phyloP scores from a whole-genome alignment of 2,888 invertebrate genomes.

The Artemia sinica region DNA sequence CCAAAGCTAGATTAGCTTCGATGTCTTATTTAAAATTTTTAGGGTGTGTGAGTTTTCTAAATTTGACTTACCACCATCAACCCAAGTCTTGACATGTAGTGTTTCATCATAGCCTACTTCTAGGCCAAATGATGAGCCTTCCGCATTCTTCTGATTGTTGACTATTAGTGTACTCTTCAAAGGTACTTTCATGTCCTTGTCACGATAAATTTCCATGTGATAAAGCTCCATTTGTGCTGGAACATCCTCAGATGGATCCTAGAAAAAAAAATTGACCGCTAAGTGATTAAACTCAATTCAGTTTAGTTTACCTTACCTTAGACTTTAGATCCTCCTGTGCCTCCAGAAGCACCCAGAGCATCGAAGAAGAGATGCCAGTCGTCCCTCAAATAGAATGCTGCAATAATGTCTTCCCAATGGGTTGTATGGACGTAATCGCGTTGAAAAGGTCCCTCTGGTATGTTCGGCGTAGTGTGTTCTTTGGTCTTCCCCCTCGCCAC shows the following conservation, averaged over 20 bases:
- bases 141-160: constrained; percentile 7
- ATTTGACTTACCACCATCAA: constrained; percentile 27
- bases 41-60: not conserved
- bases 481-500: too few species aligned
- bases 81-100: constrained; percentile 27
- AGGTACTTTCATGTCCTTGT: constrained; percentile 24
- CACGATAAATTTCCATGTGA: constrained; percentile 26
- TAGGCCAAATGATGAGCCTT: constrained; percentile 23
- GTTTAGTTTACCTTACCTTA: too few species aligned
- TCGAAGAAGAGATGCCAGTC: too few species aligned
- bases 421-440: not conserved
- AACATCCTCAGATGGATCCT: constrained; percentile 21
- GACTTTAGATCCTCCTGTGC: too few species aligned
- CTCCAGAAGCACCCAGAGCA: too few species aligned
- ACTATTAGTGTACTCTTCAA: constrained; percentile 20
- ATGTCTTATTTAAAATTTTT: too few species aligned
- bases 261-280: not conserved
- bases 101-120: constrained; percentile 27
- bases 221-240: constrained; percentile 23
- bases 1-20: too few species aligned
- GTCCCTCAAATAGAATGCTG: too few species aligned
- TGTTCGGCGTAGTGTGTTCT: too few species aligned
- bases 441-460: too few species aligned
- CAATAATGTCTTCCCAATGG: not conserved
- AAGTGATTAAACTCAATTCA: not conserved